A percentile compares a stretch with the other conserved stretches of the same genome.
These are phyloP conservation scores for Andricus curvator DNA, from an alignment of 2,888 invertebrate species.

Conservation along the genomic window DNA sequence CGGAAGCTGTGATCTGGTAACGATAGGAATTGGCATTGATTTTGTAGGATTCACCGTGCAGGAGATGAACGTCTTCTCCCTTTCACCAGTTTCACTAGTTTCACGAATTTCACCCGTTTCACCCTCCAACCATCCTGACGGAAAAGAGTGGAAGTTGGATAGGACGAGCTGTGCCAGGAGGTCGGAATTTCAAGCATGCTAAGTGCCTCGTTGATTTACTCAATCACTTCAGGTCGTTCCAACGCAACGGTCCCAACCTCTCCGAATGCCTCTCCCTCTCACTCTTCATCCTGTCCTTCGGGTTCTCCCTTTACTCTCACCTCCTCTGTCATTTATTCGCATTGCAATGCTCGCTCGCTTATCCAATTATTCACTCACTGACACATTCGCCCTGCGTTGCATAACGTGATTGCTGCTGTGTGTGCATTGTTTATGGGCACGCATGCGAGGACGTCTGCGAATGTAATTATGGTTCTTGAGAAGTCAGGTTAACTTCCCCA, in stretches of 20 bases:
- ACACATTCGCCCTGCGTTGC: slow-evolving; percentile 26
- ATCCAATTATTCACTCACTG: slow-evolving; percentile 31
- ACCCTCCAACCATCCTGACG: background rate
- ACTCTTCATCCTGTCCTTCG: slow-evolving; percentile 33
- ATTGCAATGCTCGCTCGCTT: slow-evolving; percentile 33
- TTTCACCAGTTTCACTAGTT: background rate
- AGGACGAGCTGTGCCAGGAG: slow-evolving; percentile 28
- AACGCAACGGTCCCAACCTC: slow-evolving; percentile 29
- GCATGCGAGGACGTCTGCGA: slow-evolving; percentile 36
- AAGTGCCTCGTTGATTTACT: slow-evolving; percentile 64
- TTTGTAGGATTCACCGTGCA: background rate
- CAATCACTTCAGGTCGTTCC: slow-evolving; percentile 57
- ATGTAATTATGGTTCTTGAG: slow-evolving; percentile 39
- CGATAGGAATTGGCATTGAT: background rate
- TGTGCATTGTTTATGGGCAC: slow-evolving; percentile 36
- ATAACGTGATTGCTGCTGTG: slow-evolving; percentile 27
- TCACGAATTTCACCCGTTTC: background rate
- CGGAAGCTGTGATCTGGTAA: background rate
- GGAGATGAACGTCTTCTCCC: background rate
- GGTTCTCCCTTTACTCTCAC: slow-evolving; percentile 16
- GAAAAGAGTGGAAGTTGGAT: slow-evolving; percentile 4
- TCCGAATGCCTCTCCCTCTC: slow-evolving; percentile 13
- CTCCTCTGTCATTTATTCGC: slow-evolving; percentile 41
- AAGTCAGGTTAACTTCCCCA: slow-evolving; percentile 10
- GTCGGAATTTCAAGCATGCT: slow-evolving; percentile 59